Evolutionary conservation across 2,797 vertebrate species (phyloP).

Genomic region (Peromyscus attwateri): DNA sequence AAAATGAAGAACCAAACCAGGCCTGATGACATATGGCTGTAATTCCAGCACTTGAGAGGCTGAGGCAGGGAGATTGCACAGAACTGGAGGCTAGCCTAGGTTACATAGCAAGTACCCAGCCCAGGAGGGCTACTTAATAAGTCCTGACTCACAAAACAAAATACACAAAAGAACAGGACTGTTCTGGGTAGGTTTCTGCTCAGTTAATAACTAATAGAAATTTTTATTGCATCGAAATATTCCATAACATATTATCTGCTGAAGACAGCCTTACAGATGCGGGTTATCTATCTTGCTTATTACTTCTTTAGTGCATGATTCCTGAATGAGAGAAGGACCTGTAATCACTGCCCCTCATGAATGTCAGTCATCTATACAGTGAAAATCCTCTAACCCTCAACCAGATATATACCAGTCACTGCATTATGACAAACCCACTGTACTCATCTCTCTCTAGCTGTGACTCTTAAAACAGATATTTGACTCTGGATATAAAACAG

Average conservation of each 20-base stretch:
- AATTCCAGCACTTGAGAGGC: neutral
- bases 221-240: slow-evolving; percentile 29
- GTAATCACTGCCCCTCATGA: neutral
- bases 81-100: neutral
- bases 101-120: neutral
- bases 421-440: slow-evolving; percentile 34
- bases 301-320: slow-evolving; percentile 32
- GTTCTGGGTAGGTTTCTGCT: neutral
- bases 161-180: neutral
- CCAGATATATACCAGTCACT: neutral
- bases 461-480: neutral
- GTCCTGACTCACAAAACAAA: neutral
- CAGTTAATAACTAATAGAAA: neutral
- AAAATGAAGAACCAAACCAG: neutral
- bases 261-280: neutral
- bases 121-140: neutral
- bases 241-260: neutral
- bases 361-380: slow-evolving; percentile 1
- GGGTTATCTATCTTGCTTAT: neutral
- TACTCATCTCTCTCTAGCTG: neutral
- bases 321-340: neutral
- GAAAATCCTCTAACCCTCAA: slow-evolving; percentile 10
- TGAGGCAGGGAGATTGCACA: neutral
- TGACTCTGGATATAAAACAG: neutral
- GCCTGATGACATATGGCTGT: neutral